Evolutionary conservation across 2,113 vertebrate genomes (phyloP).

Genomic region (Pachyramphus minor): DNA sequence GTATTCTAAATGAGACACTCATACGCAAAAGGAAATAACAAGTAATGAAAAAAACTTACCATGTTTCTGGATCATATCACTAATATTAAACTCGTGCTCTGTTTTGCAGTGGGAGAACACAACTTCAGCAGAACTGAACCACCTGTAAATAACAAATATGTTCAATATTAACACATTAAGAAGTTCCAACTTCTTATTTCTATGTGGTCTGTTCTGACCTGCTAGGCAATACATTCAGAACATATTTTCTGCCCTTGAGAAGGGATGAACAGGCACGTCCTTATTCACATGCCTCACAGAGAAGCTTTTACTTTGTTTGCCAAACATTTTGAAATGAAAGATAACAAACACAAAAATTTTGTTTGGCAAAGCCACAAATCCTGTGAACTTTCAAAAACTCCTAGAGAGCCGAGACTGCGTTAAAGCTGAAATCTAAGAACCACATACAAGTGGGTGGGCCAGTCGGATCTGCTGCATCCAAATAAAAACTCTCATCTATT

Average conservation of each 20-base stretch:
- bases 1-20: not conserved
- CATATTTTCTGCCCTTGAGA: not conserved
- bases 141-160: constrained; percentile 58
- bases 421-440: not conserved
- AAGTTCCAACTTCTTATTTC: accelerated
- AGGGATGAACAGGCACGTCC: accelerated
- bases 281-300: accelerated
- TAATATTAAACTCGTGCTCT: constrained; percentile 81
- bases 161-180: accelerated
- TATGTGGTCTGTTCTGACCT: not conserved
- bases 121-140: constrained; percentile 76
- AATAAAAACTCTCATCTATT: not conserved
- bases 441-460: accelerated
- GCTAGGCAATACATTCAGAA: accelerated
- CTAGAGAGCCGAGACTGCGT: not conserved
- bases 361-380: accelerated
- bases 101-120: constrained; percentile 82
- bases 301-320: not conserved
- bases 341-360: accelerated
- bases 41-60: constrained; percentile 65
- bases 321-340: not conserved
- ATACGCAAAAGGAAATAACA: accelerated
- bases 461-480: not conserved
- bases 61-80: constrained; percentile 75
- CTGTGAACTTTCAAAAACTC: not conserved